phyloP scores from a whole-genome alignment of 2,797 vertebrate species.

The Gallinago stenura region DNA sequence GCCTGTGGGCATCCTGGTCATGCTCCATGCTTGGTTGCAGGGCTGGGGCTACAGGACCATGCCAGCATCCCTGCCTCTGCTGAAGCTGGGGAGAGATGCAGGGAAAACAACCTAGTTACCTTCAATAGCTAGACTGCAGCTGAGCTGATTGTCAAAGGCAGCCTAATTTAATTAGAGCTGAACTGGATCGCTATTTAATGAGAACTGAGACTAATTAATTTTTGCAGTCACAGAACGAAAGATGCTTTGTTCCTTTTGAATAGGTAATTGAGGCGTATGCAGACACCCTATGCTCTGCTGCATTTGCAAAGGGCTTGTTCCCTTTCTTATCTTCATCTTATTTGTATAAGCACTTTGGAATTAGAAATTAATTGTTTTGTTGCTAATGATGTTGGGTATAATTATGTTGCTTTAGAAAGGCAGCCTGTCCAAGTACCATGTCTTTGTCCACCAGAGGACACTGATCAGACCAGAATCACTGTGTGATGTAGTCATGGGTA shows the following conservation, averaged over 20 bases:
- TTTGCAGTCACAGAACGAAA: slow-evolving; percentile 68
- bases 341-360: slow-evolving; percentile 50
- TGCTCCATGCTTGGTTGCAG: neutral
- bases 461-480: neutral
- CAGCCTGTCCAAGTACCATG: neutral
- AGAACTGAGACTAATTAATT: slow-evolving; percentile 76
- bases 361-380: slow-evolving; percentile 41
- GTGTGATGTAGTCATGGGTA: neutral
- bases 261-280: slow-evolving; percentile 44
- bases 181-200: slow-evolving; percentile 74
- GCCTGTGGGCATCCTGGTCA: neutral
- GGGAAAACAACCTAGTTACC: slow-evolving; percentile 5
- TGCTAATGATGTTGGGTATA: neutral
- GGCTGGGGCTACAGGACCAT: neutral
- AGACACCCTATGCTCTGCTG: slow-evolving; percentile 16
- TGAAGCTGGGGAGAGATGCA: neutral
- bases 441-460: neutral
- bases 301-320: slow-evolving; percentile 21
- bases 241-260: slow-evolving; percentile 68
- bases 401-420: slow-evolving; percentile 3
- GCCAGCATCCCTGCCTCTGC: neutral
- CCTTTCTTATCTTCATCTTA: slow-evolving; percentile 44
- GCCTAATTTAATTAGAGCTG: slow-evolving; percentile 74
- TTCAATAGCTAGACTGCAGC: slow-evolving; percentile 9
- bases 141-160: slow-evolving; percentile 66